Base-by-base conservation (phyloP, 2,888 invertebrate species). In the Eupithecia inturbata region DNA sequence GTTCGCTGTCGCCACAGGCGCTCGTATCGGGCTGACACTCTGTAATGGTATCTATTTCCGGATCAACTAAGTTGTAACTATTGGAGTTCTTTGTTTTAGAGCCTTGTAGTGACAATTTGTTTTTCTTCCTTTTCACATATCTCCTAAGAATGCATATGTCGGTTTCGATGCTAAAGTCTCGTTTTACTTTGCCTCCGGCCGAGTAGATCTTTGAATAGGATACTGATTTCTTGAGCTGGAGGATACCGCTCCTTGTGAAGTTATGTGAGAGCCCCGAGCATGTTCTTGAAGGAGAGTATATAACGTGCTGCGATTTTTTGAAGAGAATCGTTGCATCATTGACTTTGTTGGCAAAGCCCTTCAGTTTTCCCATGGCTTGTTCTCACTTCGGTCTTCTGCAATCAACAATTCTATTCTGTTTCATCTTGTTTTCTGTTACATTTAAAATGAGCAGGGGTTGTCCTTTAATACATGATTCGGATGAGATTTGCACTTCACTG, bases 101-200 rank as follows among this genome's bases (percentile, higher is more conserved):
- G 12, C 82, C 82, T 53, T 80, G 80, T 26, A 79, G 78, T 9
- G 82, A 84, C 7, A 82, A 49, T 81, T 80, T 89, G n/a, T 82
- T 84, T 45, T 82, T 85, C 77, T 87, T 89, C 16, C 72, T 86
- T 82, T 82, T 92, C 67, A 80, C 88, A 77, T 88, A 84, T 67
- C 91, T 85, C 76, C 91, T 86, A 0, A 92, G 80, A 41, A 89
- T 83, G 75, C 94, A 94, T 19, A 89, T 78, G 68, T 91, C 90
- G 1, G 94, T 94, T 84, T 92, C 94, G 10, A 92, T 80, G 70
- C 93, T 89, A 0, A 92, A 80, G 78, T 94, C 92, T 79, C 88
- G 86, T 82, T 90, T 93, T 0, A 87, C 10, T 80, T 83, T 89
- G 0, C 82, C 84, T 36, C 82, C 84, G 0, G 87, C 81, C 14